Evolutionary conservation across 2,797 vertebrate species (phyloP).

Genomic region (Sebastiscus tertius): DNA sequence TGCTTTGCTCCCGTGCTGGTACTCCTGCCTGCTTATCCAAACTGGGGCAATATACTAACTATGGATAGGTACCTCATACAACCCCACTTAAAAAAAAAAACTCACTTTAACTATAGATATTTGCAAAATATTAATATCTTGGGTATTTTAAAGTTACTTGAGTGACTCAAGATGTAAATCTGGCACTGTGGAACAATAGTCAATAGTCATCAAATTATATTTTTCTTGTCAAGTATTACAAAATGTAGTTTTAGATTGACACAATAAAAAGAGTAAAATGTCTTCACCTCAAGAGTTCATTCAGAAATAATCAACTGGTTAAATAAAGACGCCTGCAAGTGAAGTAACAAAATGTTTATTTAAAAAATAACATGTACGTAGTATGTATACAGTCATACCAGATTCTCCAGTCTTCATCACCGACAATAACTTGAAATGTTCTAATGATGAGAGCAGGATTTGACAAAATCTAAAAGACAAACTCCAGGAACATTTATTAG

Average conservation of each 20-base stretch:
- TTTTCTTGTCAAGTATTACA: neutral
- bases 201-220: neutral
- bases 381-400: slow-evolving; percentile 23
- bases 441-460: slow-evolving; percentile 21
- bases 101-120: neutral
- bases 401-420: slow-evolving; percentile 18
- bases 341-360: slow-evolving; percentile 76
- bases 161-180: neutral
- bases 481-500: slow-evolving; percentile 3
- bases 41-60: no score
- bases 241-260: neutral
- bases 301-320: neutral
- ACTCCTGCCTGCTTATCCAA: no score
- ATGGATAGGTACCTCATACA: no score
- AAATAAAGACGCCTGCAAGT: slow-evolving; percentile 4
- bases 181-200: neutral
- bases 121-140: neutral
- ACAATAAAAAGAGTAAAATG: neutral
- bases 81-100: no score
- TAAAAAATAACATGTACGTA: slow-evolving; percentile 55
- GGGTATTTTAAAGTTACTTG: neutral
- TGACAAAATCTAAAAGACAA: slow-evolving; percentile 20
- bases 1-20: no score
- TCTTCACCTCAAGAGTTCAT: neutral
- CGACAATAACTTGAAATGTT: slow-evolving; percentile 22